Base-by-base conservation (phyloP, 2,888 invertebrate genomes). In the Cephus spinipes region DNA sequence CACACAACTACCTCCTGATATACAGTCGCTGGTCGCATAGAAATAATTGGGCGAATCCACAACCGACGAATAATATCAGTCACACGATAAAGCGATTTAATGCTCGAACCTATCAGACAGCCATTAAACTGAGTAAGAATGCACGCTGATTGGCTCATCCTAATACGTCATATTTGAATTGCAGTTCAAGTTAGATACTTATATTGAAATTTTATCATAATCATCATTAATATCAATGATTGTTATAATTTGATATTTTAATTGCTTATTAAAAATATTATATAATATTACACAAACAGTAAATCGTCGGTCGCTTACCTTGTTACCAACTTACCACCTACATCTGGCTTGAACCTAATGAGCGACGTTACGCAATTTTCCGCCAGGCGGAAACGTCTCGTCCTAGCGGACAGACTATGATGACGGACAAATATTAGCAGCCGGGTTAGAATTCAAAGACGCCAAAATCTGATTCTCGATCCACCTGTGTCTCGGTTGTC, bases 401-500 rank as follows among this genome's bases (percentile, higher is more conserved):
- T 71, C 71, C 31, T 75, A 73, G 77, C 71, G 71, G 76, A 78
- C 77, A 77, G 78, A 78, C 78, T 40, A 40, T 33, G 77, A 76
- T 40, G 76, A 79, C 34, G 76, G 71, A 71, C 71, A 30, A 36
- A 33, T 23, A 35, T 12, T 35, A n/a, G 74, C 74, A 74, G 33
- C 32, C 36, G 36, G 23, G 12, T n/a, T 33, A 30, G 30, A 35
- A 74, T 74, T 30, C 35, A 34, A 34, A 74, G 74, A 34, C 30
- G 30, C 75, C n/a, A 75, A 78, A 78, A 73, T 31, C 34, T 55
- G 55, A 36, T 74, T 78, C 79, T 68, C 79, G 80, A 76, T 80
- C 82, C 82, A 82, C 83, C 83, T 84, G 84, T 78, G 81, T 75
- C 81, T 69, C 80, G 83, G 80, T 81, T 79, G 82, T 83, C 80